phyloP scores from a whole-genome alignment of 1,140 invertebrate genomes.

The Heliconius hewitsoni region DNA sequence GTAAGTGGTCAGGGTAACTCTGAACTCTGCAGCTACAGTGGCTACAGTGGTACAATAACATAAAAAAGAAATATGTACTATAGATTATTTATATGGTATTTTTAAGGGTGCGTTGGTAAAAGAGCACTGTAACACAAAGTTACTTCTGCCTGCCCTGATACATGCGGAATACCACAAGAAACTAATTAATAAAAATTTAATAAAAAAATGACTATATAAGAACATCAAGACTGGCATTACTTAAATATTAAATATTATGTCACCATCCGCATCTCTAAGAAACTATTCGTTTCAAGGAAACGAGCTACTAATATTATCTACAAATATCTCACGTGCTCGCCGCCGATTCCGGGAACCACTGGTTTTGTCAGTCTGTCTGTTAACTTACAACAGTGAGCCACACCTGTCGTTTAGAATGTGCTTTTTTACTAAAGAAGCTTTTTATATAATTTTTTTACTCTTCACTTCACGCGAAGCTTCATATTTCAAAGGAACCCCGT shows the following conservation, averaged over 20 bases:
- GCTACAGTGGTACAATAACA: no score
- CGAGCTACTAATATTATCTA: neutral
- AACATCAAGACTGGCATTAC: neutral
- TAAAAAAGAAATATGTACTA: no score
- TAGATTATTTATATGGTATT: no score
- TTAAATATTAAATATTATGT: conserved; percentile 5
- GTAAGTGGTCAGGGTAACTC: no score
- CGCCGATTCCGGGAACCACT: neutral
- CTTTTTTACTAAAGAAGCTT: neutral
- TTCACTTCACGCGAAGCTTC: no score
- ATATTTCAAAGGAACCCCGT: no score
- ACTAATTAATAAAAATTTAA: no score
- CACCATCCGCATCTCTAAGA: conserved; percentile 1
- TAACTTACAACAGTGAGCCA: neutral
- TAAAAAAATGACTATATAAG: neutral
- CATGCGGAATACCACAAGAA: no score
- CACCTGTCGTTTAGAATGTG: conserved; percentile 5
- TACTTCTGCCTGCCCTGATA: no score
- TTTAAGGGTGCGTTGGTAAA: no score
- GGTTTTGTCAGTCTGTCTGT: neutral
- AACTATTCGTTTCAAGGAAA: conserved; percentile 2
- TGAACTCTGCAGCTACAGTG: no score
- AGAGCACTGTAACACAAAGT: no score
- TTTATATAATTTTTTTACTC: neutral
- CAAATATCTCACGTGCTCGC: conserved; percentile 13